Evolutionary conservation across 2,888 invertebrate species (phyloP).

Genomic region (Athalia circularis): DNA sequence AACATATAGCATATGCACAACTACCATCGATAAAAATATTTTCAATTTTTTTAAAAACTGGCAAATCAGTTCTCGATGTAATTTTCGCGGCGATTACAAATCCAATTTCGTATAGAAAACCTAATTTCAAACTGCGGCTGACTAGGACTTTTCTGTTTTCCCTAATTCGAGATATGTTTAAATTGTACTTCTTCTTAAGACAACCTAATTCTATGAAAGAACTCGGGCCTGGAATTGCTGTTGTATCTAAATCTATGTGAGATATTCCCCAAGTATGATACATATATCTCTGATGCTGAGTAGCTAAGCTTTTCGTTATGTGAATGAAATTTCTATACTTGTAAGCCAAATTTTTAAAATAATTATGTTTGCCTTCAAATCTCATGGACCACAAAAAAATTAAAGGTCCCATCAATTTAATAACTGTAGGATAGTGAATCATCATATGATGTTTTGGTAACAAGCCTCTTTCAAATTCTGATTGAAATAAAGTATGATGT

Average conservation of each 20-base stretch:
- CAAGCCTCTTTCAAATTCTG: constrained; percentile 25
- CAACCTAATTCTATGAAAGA: background rate
- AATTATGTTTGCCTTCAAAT: constrained; percentile 50
- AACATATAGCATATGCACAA: background rate
- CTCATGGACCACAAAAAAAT: constrained; percentile 45
- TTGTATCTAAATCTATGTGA: background rate
- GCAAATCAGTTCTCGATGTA: background rate
- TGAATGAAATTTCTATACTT: constrained; percentile 46
- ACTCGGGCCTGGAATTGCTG: background rate
- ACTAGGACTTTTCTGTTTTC: background rate
- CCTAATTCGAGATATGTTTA: background rate
- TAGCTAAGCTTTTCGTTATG: constrained; percentile 43
- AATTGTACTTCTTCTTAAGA: constrained; percentile 1
- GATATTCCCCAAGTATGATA: constrained; percentile 19
- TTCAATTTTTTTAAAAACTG: constrained; percentile 5
- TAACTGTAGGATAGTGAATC: constrained; percentile 32
- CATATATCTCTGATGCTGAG: constrained; percentile 45
- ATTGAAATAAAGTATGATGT: constrained; percentile 46
- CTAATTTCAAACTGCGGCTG: background rate
- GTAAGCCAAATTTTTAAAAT: constrained; percentile 47
- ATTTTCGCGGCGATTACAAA: constrained; percentile 4
- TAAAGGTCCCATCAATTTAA: constrained; percentile 42
- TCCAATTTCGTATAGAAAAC: constrained; percentile 17
- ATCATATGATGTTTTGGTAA: constrained; percentile 41
- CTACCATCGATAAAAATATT: background rate